Base-by-base conservation (phyloP, 2,888 invertebrate species). In the Callyntrura guangdongensis region DNA sequence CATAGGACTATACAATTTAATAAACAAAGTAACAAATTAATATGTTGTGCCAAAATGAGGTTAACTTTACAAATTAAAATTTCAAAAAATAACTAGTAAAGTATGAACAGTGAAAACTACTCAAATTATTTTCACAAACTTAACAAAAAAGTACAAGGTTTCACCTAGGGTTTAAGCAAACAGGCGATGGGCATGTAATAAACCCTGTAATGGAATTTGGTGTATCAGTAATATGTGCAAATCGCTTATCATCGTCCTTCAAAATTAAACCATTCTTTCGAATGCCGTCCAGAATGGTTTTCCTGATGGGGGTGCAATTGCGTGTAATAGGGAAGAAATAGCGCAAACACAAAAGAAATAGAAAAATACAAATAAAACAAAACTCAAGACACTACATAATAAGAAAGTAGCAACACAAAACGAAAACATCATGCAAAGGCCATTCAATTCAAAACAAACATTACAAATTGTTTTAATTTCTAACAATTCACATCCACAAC, bases 91-190 rank as follows among this genome's bases (percentile, higher is more conserved):
- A 59, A 53, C 53, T 5, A 53, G 53, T 5, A 53, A 9, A 56
- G 4, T 5, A 56, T 12, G 12, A 67, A 67, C 20, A 12, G 22
- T 4, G 20, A 67, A 17, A 17, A 22, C 20, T 67, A 47, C 11
- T 22, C 20, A 6, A 53, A 53, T 17, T 20, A 77, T 20, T 8
- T 49, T 20, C 11, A 25, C 49, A 22, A 53, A 77, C 14, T 14
- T 36, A 69, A 53, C 5, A 25, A 69, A 72, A 85, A 49, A 85
- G 36, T n/a, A 83, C 4, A 27, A 56, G 17, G 56, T 22, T 59
- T 72, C 92, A 93, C 93, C 93, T 93, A 61, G 93, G 93, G 59
- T 93, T 85, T 64, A 93, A 88, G 89, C 93, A 93, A 81, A 93
- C 64, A 47, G 93, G 93, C 36, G 93, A 93, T 59, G 92, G 93